Evolutionary conservation across 2,888 invertebrate genomes (phyloP).

Genomic region (Branchellion lobata): DNA sequence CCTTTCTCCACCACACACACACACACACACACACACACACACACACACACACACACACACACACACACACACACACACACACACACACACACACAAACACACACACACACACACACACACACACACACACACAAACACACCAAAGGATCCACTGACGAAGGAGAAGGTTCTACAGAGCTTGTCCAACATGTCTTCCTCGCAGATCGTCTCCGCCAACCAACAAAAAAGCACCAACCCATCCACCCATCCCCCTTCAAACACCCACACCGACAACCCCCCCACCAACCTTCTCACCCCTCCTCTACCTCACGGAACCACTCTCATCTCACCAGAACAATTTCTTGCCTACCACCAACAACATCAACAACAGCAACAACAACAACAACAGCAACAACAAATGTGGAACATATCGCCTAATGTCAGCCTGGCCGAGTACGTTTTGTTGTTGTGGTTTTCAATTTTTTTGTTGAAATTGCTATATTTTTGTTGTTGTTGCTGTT

Average conservation of each 20-base stretch:
- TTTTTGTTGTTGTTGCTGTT: too few species aligned
- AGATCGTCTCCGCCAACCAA: constrained; percentile 50
- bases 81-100: too few species aligned
- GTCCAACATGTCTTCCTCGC: constrained; percentile 49
- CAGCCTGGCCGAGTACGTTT: neutral
- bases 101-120: too few species aligned
- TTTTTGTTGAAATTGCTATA: too few species aligned
- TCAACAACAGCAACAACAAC: constrained; percentile 18
- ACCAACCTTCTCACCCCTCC: neutral
- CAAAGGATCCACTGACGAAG: constrained; percentile 45
- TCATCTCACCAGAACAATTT: neutral
- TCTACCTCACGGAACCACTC: neutral
- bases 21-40: too few species aligned
- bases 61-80: too few species aligned
- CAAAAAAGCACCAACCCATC: constrained; percentile 24
- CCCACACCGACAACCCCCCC: neutral
- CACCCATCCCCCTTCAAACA: neutral
- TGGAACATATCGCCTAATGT: constrained; percentile 1
- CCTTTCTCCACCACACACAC: too few species aligned
- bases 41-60: too few species aligned
- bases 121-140: too few species aligned
- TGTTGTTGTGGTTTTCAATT: too few species aligned
- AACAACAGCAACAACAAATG: constrained; percentile 16
- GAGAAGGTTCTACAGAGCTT: constrained; percentile 48
- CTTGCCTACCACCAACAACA: constrained; percentile 2